A percentile compares a stretch with the other conserved stretches of the same genome.
phyloP scores from a whole-genome alignment of 1,140 invertebrate species.

The Trichoplusia ni region DNA sequence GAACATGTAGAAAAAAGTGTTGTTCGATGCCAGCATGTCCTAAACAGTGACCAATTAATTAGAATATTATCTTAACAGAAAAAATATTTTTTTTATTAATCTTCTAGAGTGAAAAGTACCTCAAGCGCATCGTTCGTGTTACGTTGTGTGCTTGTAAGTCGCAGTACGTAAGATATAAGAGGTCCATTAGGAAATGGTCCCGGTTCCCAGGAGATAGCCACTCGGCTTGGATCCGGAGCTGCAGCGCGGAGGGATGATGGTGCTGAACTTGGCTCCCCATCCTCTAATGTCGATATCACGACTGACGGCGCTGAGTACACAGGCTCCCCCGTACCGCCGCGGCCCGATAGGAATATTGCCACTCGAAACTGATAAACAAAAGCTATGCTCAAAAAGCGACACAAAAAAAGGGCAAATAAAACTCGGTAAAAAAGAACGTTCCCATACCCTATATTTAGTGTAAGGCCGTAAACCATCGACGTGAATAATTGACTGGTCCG shows the following conservation, averaged over 20 bases:
- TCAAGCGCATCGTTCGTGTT: constrained; percentile 85
- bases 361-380: constrained; percentile 88
- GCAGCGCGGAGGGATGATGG: constrained; percentile 89
- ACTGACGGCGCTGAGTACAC: constrained; percentile 90
- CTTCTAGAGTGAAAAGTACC: constrained; percentile 72
- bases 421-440: neutral
- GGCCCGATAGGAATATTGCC: constrained; percentile 85
- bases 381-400: neutral
- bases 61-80: neutral
- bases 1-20: constrained; percentile 88
- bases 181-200: constrained; percentile 93
- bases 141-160: constrained; percentile 83
- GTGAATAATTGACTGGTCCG: constrained; percentile 84
- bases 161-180: constrained; percentile 91
- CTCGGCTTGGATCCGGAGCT: constrained; percentile 90
- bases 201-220: constrained; percentile 93
- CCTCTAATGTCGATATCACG: constrained; percentile 89
- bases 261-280: constrained; percentile 87
- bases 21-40: constrained; percentile 88
- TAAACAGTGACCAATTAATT: constrained; percentile 49
- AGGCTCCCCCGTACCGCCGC: constrained; percentile 84
- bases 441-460: constrained; percentile 91
- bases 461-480: constrained; percentile 92
- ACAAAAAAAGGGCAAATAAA: neutral
- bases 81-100: too few species aligned